Conservation (phyloP, 1,140 invertebrate species). For the Gyrodactylus salaris region DNA sequence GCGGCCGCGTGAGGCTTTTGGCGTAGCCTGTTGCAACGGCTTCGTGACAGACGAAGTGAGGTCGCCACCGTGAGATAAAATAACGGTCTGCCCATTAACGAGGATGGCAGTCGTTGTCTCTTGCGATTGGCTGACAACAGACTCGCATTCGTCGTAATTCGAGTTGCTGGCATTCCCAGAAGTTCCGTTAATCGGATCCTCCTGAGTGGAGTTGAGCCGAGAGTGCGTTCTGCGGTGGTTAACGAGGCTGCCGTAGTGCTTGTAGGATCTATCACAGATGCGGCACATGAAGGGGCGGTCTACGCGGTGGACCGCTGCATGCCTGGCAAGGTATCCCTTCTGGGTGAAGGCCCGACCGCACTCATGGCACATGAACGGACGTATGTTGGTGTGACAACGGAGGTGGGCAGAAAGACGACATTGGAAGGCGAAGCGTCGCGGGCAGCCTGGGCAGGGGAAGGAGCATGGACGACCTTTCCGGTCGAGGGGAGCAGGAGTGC, state of each 20-base stretch:
- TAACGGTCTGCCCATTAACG: background rate
- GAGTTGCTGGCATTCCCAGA: background rate
- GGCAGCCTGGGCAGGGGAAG: slow-evolving; percentile 1
- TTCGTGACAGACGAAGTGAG: background rate
- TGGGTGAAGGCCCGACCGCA: slow-evolving; percentile 17
- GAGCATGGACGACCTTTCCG: background rate
- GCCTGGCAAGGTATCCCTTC: slow-evolving; percentile 14
- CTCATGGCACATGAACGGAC: slow-evolving; percentile 12
- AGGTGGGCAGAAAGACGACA: background rate
- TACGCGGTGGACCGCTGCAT: slow-evolving; percentile 15
- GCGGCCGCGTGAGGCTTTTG: background rate
- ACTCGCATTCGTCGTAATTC: background rate
- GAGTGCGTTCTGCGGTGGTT: background rate
- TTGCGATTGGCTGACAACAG: too few species aligned
- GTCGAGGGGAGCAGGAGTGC: background rate
- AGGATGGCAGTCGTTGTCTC: background rate
- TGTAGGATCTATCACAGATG: slow-evolving; percentile 13
- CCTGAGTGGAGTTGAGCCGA: background rate
- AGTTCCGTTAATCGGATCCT: background rate
- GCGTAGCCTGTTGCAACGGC: background rate
- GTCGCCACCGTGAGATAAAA: background rate
- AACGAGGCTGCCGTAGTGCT: slow-evolving; percentile 10
- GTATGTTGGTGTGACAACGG: background rate
- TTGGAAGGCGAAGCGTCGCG: background rate
- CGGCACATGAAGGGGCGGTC: slow-evolving; percentile 15